phyloP scores from a whole-genome alignment of 2,113 vertebrate genomes.

The Gambusia affinis region DNA sequence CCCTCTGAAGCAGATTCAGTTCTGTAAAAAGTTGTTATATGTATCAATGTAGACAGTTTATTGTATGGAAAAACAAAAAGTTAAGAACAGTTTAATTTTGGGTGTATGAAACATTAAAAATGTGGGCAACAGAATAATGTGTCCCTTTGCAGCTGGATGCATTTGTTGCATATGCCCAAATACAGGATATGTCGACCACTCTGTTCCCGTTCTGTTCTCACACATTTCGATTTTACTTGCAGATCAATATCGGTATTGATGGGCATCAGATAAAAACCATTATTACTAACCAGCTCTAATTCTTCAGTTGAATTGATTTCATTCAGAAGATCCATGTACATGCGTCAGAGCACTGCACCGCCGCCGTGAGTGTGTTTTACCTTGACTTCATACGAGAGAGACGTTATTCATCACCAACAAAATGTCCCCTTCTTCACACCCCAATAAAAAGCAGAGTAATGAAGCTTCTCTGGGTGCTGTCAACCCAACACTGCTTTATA shows the following conservation, averaged over 20 bases:
- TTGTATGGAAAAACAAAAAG: not conserved
- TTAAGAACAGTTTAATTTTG: not conserved
- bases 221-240: constrained; percentile 54
- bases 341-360: constrained; percentile 52
- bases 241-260: constrained; percentile 76
- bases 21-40: too few species aligned
- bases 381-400: constrained; percentile 75
- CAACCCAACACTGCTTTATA: constrained; percentile 82
- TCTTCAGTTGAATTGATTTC: constrained; percentile 79
- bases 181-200: constrained; percentile 36
- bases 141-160: constrained; percentile 10
- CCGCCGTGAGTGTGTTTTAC: constrained; percentile 73
- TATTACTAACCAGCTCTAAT: constrained; percentile 73
- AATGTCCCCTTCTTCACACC: constrained; percentile 75
- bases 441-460: constrained; percentile 83
- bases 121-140: constrained; percentile 35
- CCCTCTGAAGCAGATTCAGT: too few species aligned
- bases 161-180: constrained; percentile 38
- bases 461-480: constrained; percentile 79
- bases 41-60: not conserved
- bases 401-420: constrained; percentile 79
- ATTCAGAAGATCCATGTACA: constrained; percentile 78
- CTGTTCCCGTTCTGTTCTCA: constrained; percentile 20
- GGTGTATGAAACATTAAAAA: not conserved
- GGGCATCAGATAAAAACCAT: constrained; percentile 75